Conservation (phyloP, 2,888 invertebrate species). For the Rhaphigaster nebulosa region DNA sequence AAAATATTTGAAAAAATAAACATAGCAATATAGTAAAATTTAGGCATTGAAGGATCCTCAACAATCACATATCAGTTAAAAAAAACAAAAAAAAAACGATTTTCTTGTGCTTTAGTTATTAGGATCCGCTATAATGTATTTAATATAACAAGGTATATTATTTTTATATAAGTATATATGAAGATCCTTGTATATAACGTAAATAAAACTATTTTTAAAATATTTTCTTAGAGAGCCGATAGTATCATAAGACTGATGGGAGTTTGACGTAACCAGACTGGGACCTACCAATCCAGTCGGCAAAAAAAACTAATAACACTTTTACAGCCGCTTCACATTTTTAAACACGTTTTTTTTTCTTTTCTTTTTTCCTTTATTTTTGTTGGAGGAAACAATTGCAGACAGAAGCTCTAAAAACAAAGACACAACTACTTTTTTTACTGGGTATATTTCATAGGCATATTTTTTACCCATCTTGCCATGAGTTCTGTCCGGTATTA, state of each 20-base stretch:
- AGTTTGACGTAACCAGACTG: background rate
- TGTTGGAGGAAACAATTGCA: background rate
- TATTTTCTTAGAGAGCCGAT: background rate
- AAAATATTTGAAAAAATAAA: too few species aligned
- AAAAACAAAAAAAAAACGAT: too few species aligned
- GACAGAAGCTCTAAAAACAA: background rate
- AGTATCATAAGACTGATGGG: background rate
- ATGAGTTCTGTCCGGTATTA: background rate
- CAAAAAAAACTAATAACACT: conserved; percentile 30
- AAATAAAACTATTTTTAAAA: background rate
- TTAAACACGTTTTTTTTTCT: background rate
- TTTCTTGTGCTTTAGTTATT: too few species aligned
- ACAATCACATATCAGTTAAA: too few species aligned
- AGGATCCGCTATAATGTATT: too few species aligned
- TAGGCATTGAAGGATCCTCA: too few species aligned
- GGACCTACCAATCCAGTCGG: background rate
- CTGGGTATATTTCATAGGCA: background rate
- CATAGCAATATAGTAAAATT: too few species aligned
- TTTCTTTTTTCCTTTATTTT: background rate
- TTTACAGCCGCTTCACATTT: conserved; percentile 46
- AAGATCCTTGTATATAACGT: background rate
- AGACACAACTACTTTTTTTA: background rate
- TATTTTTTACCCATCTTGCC: background rate
- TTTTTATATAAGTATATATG: too few species aligned
- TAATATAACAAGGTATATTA: too few species aligned